Percentiles rank a stretch among this genome's conserved stretches.
These are phyloP conservation scores for Drosophila malerkotliana DNA, from an alignment of 1,140 invertebrate genomes.

Conservation along the genomic window DNA sequence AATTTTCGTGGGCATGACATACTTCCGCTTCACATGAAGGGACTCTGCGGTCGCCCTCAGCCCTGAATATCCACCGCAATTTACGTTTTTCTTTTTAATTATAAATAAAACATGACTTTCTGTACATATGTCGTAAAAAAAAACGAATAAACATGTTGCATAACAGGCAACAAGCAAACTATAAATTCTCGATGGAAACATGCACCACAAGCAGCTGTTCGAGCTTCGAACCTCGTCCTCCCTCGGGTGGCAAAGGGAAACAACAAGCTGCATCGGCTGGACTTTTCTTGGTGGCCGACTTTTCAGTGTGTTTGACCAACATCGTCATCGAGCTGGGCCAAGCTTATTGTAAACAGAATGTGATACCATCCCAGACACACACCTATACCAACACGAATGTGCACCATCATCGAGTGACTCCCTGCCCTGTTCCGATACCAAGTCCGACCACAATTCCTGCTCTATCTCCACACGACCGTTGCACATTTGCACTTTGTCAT, in stretches of 20 bases:
- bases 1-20: slow-evolving; percentile 19
- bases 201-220: slow-evolving; percentile 26
- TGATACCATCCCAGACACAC: slow-evolving; percentile 28
- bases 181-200: slow-evolving; percentile 23
- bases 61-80: slow-evolving; percentile 27
- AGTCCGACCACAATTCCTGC: slow-evolving; percentile 33
- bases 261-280: slow-evolving; percentile 4
- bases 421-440: slow-evolving; percentile 4
- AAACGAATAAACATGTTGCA: slow-evolving; percentile 14
- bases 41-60: slow-evolving; percentile 6
- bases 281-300: slow-evolving; percentile 8
- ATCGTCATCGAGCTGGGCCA: slow-evolving; percentile 37
- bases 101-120: slow-evolving; percentile 28
- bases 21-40: slow-evolving; percentile 39
- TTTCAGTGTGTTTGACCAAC: slow-evolving; percentile 13
- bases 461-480: slow-evolving; percentile 36
- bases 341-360: slow-evolving; percentile 47
- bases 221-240: slow-evolving; percentile 14
- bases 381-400: background rate
- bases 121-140: slow-evolving; percentile 5
- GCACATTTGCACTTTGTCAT: slow-evolving; percentile 48
- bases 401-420: background rate
- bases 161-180: slow-evolving; percentile 9
- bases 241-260: background rate
- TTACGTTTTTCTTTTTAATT: slow-evolving; percentile 23